Conservation (phyloP, 2,113 vertebrate genomes). For the Embiotoca jacksoni region DNA sequence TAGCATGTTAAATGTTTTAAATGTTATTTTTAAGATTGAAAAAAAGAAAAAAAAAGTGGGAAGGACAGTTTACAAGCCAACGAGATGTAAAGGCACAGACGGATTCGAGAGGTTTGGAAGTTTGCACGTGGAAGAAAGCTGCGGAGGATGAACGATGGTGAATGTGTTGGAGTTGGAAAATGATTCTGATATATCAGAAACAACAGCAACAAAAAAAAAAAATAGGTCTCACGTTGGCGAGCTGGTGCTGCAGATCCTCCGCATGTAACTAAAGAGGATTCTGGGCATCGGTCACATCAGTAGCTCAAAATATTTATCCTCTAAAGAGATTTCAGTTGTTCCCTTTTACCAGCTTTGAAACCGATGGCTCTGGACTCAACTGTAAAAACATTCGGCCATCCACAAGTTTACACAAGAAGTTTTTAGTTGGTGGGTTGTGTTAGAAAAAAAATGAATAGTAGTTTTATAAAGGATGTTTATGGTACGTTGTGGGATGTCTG, state of each 20-base stretch:
- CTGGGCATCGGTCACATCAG: constrained; percentile 39
- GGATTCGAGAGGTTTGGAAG: constrained; percentile 55
- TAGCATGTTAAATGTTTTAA: constrained; percentile 51
- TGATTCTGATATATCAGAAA: constrained; percentile 33
- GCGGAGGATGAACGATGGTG: constrained; percentile 44
- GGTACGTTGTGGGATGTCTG: constrained; percentile 65
- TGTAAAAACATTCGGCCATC: constrained; percentile 42
- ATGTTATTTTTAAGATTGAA: constrained; percentile 24
- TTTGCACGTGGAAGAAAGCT: constrained; percentile 71
- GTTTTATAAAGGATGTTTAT: constrained; percentile 50
- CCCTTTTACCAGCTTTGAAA: constrained; percentile 12
- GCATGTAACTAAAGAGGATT: constrained; percentile 41
- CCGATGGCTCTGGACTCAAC: constrained; percentile 18
- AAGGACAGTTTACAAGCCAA: constrained; percentile 33
- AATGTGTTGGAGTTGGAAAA: constrained; percentile 53
- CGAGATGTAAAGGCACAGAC: constrained; percentile 25
- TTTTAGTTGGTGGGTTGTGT: constrained; percentile 49
- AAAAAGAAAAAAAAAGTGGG: background rate
- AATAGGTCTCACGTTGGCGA: constrained; percentile 8
- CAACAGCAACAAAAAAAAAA: background rate
- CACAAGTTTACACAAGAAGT: constrained; percentile 59
- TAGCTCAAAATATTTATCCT: constrained; percentile 35
- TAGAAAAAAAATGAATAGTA: constrained; percentile 28
- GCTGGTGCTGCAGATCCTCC: constrained; percentile 9
- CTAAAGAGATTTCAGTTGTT: constrained; percentile 58